These are phyloP conservation scores for Pollicipes pollicipes DNA, from an alignment of 1,140 invertebrate genomes.

Conservation along the genomic window DNA sequence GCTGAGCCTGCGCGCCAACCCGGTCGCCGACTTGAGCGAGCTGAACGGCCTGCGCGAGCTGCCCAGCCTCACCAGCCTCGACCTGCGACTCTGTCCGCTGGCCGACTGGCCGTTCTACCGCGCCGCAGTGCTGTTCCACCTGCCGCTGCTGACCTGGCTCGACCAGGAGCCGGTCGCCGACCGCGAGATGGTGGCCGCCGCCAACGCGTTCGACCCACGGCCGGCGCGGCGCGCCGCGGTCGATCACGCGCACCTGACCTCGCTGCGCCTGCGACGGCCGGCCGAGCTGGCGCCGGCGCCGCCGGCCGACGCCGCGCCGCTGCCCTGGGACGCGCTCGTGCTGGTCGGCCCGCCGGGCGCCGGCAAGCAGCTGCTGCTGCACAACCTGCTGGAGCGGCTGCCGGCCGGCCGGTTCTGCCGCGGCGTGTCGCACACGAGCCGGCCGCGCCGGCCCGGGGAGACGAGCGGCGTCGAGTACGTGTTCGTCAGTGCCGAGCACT, in stretches of 20 bases:
- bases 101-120: background rate
- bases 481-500: background rate
- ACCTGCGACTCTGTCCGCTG: background rate
- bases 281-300: background rate
- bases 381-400: background rate
- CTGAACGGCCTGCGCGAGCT: background rate
- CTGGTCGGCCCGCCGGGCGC: background rate
- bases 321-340: background rate
- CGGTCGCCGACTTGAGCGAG: background rate
- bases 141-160: background rate
- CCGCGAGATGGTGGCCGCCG: background rate
- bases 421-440: background rate
- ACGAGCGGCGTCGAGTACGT: background rate
- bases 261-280: background rate
- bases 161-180: background rate
- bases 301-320: background rate
- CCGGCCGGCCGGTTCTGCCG: background rate
- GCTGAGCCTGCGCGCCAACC: background rate
- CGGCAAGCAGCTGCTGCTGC: background rate
- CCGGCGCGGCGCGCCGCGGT: background rate
- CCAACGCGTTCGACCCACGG: background rate
- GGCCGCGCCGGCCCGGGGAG: background rate
- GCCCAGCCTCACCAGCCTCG: background rate
- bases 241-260: background rate
- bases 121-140: background rate